phyloP scores from a whole-genome alignment of 1,140 invertebrate species.

The Halesus radiatus region DNA sequence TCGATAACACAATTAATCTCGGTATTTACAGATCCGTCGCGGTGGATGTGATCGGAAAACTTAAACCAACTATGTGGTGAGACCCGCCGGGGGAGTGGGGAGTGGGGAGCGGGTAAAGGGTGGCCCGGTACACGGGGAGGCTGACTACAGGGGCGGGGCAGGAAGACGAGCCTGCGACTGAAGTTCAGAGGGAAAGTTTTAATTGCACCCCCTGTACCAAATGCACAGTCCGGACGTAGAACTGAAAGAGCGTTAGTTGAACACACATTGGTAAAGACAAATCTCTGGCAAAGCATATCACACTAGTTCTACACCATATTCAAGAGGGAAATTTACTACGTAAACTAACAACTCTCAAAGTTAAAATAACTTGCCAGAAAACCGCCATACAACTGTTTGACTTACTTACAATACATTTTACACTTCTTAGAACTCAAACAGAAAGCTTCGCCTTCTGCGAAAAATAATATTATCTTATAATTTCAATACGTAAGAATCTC shows the following conservation, averaged over 20 bases:
- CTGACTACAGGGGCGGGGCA: not conserved
- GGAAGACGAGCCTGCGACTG: constrained; percentile 32
- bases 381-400: no score
- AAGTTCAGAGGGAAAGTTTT: constrained; percentile 48
- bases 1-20: constrained; percentile 27
- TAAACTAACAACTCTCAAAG: no score
- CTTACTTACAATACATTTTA: no score
- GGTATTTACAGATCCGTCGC: constrained; percentile 22
- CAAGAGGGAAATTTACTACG: no score
- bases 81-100: not conserved
- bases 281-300: no score
- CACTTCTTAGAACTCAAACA: no score
- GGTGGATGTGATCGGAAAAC: constrained; percentile 31
- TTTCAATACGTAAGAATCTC: no score
- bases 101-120: no score
- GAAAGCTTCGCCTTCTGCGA: no score
- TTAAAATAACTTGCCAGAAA: no score
- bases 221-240: not conserved
- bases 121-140: not conserved
- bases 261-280: not conserved
- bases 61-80: constrained; percentile 30
- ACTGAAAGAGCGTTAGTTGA: not conserved
- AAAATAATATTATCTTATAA: no score
- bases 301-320: no score
- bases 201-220: constrained; percentile 36